Conservation (phyloP, 2,113 vertebrate species). For the Cepphus grylle region DNA sequence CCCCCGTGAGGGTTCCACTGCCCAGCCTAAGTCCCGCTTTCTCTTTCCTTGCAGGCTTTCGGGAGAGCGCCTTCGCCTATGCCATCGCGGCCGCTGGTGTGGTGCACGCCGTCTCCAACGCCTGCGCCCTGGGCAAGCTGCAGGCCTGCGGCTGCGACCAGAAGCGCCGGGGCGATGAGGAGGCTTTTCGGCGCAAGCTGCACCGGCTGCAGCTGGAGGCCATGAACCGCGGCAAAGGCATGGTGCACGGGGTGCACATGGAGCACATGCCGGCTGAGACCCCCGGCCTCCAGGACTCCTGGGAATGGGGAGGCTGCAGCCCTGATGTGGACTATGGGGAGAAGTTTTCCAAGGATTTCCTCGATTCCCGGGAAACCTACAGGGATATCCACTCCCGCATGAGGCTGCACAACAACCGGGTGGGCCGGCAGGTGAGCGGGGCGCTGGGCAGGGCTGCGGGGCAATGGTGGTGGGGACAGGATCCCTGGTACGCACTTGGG, state of each 20-base stretch:
- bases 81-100: constrained; percentile 93
- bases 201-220: constrained; percentile 93
- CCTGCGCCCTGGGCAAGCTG: constrained; percentile 95
- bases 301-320: constrained; percentile 99
- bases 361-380: constrained; percentile 95
- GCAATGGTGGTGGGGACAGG: no score
- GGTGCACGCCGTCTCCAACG: constrained; percentile 94
- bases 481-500: rapidly evolving
- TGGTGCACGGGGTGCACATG: constrained; percentile 92
- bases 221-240: constrained; percentile 93
- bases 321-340: constrained; percentile 96
- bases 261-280: constrained; percentile 86
- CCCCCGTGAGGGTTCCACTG: rapidly evolving
- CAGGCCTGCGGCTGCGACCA: constrained; percentile 92
- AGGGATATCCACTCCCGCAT: constrained; percentile 96
- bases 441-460: rapidly evolving
- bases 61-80: constrained; percentile 94
- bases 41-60: constrained; percentile 80
- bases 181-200: constrained; percentile 92
- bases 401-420: constrained; percentile 97
- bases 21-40: not conserved
- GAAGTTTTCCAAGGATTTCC: constrained; percentile 96
- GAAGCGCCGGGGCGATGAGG: constrained; percentile 89
- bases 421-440: constrained; percentile 92
- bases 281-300: constrained; percentile 91